Percentiles rank a stretch among this genome's conserved stretches.
Conservation (phyloP, 2,113 vertebrate genomes). For the Lamprologus tigripictilis region DNA sequence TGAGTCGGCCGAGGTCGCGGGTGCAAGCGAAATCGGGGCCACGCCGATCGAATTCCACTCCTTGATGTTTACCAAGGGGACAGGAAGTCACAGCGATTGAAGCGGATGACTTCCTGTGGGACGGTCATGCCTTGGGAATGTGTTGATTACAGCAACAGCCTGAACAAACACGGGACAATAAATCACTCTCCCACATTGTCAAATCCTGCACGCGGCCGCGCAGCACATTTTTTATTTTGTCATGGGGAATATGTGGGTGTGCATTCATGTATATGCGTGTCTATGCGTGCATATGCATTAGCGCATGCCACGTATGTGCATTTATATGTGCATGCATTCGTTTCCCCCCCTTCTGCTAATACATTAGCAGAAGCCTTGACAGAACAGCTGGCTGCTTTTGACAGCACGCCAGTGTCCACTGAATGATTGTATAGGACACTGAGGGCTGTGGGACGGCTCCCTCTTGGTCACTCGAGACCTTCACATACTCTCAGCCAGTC, state of each 20-base stretch:
- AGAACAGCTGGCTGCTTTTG: not conserved
- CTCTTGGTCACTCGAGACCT: constrained; percentile 18
- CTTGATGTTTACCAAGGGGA: constrained; percentile 8
- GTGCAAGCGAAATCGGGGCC: constrained; percentile 39
- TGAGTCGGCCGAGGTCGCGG: not conserved
- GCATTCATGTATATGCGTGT: not conserved
- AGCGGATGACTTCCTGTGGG: constrained; percentile 60
- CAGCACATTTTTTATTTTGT: constrained; percentile 65
- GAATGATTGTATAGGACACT: constrained; percentile 29
- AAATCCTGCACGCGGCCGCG: constrained; percentile 49
- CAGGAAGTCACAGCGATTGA: constrained; percentile 47
- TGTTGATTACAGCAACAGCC: constrained; percentile 61
- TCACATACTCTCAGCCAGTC: constrained; percentile 12
- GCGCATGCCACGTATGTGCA: not conserved
- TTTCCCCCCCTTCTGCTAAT: not conserved
- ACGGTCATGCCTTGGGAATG: constrained; percentile 38
- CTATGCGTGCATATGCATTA: constrained; percentile 20
- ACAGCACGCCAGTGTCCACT: constrained; percentile 7
- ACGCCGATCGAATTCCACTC: not conserved
- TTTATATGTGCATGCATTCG: not conserved
- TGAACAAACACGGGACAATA: constrained; percentile 53
- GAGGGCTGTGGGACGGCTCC: constrained; percentile 21
- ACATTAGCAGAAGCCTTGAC: not conserved
- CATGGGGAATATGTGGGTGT: not conserved
- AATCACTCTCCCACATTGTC: constrained; percentile 64